Evolutionary conservation across 2,113 vertebrate genomes (phyloP).

Genomic region (Hepsetus odoe): DNA sequence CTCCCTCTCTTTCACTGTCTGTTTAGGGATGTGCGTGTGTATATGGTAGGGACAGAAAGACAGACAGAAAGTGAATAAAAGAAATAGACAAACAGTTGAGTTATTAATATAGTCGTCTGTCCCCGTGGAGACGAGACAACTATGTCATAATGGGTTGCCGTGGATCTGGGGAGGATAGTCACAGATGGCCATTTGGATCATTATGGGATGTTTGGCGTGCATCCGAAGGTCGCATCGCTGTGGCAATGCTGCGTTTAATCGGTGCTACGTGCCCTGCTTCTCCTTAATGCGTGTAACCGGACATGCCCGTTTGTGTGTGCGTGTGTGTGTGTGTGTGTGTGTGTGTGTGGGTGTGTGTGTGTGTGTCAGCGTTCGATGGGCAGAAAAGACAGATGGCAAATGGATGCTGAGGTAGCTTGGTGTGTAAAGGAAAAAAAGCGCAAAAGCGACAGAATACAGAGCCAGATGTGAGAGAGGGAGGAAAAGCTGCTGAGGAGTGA

Average conservation of each 20-base stretch:
- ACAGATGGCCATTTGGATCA: slow-evolving; percentile 53
- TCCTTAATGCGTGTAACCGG: slow-evolving; percentile 9
- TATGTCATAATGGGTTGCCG: slow-evolving; percentile 41
- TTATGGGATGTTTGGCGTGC: slow-evolving; percentile 44
- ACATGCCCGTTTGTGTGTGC: too few relatives aligned
- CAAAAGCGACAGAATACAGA: slow-evolving; percentile 11
- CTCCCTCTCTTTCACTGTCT: too few relatives aligned
- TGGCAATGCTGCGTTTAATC: slow-evolving; percentile 46
- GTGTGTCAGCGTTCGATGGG: slow-evolving; percentile 17
- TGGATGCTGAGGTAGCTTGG: slow-evolving; percentile 40
- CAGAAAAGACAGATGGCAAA: slow-evolving; percentile 39
- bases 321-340: too few relatives aligned
- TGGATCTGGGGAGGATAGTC: slow-evolving; percentile 39
- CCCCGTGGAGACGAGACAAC: slow-evolving; percentile 42
- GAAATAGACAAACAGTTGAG: slow-evolving; percentile 13
- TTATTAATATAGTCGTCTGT: slow-evolving; percentile 51
- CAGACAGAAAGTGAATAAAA: slow-evolving; percentile 9
- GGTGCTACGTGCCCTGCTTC: slow-evolving; percentile 15
- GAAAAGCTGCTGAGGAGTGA: slow-evolving; percentile 36
- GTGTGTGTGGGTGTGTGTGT: not conserved
- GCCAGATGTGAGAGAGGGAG: slow-evolving; percentile 9
- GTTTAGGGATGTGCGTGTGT: too few relatives aligned
- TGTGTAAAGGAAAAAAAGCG: slow-evolving; percentile 3
- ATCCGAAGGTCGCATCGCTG: slow-evolving; percentile 42
- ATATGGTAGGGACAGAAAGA: not conserved